Base-by-base conservation (phyloP, 2,797 vertebrate genomes). In the Siniperca obscura region DNA sequence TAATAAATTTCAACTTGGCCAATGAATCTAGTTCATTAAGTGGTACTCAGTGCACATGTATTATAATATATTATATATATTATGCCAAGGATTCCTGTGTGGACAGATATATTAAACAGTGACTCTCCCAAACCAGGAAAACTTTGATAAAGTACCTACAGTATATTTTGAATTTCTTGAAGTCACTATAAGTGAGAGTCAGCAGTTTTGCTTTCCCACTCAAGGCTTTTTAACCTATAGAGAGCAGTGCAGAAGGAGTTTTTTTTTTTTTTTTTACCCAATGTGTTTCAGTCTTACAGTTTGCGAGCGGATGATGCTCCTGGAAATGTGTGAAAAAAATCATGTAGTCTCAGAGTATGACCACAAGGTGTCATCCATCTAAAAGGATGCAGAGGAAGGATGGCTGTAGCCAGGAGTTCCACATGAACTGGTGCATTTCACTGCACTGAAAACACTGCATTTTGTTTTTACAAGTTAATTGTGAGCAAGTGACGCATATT, bases 321-420 rank as follows among this genome's bases (percentile, higher is more conserved):
- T n/a, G 36, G 59, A n/a, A 38, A 40, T 40, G 2, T 53, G 5
- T 36, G 4, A 46, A 52, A 56, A 22, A 69, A 7, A 40, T 14
- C 12, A 21, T 89, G 88, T 50, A 87, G 83, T 90, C 11, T 74
- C 74, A 57, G 5, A 81, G 10, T 57, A 19, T 52, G 48, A 30
- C 90, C 92, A 92, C 90, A 75, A 90, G 93, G 82, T 92, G 93
- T 90, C 93, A 76, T 21, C 75, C 70, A 75, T 87, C 67, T 69
- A 80, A 88, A 82, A 80, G 66, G 57, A 87, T 50, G 84, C n/a
- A 16, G 73, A 34, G 11, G 11, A 42, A 27, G 21, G 34, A 7
- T 34, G 40, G 22, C 44, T 72, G 12, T 0, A 53, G 69, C 36
- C 25, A 67, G 34, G 25, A 75, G 42, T 53, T 50, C 19, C 61